Evolutionary conservation across 2,888 invertebrate species (phyloP).

Genomic region (Nipponacmea schrenckii): DNA sequence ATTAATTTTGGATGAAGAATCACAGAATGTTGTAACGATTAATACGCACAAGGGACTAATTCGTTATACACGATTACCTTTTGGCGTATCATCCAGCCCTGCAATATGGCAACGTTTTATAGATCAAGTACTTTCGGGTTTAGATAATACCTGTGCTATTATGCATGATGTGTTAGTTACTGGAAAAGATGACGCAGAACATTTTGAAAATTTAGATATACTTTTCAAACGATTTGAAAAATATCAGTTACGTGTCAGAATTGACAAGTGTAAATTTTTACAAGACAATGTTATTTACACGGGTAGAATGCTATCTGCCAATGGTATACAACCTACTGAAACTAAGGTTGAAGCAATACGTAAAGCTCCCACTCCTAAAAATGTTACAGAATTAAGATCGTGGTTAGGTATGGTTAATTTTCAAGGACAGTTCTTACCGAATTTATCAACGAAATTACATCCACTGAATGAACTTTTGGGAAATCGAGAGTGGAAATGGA

Average conservation of each 20-base stretch:
- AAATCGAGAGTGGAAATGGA: slow-evolving; percentile 15
- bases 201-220: slow-evolving; percentile 13
- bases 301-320: slow-evolving; percentile 9
- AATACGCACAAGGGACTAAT: slow-evolving; percentile 12
- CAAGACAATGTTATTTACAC: slow-evolving; percentile 17
- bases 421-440: slow-evolving; percentile 22
- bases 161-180: slow-evolving; percentile 36
- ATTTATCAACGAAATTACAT: slow-evolving; percentile 17
- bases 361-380: slow-evolving; percentile 16
- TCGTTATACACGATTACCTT: slow-evolving; percentile 29
- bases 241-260: slow-evolving; percentile 11
- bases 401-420: slow-evolving; percentile 30
- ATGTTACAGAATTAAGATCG: slow-evolving; percentile 21
- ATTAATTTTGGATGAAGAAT: neutral
- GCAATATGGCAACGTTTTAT: slow-evolving; percentile 34
- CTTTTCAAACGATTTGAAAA: slow-evolving; percentile 17
- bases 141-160: slow-evolving; percentile 24
- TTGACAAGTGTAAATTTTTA: slow-evolving; percentile 12
- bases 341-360: slow-evolving; percentile 29
- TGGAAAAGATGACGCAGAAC: slow-evolving; percentile 17
- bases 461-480: slow-evolving; percentile 24
- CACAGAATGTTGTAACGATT: neutral
- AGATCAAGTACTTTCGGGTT: slow-evolving; percentile 50
- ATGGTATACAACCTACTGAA: slow-evolving; percentile 21
- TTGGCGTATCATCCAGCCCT: slow-evolving; percentile 51